phyloP scores from a whole-genome alignment of 2,797 vertebrate species.

The Xerus rutilus region DNA sequence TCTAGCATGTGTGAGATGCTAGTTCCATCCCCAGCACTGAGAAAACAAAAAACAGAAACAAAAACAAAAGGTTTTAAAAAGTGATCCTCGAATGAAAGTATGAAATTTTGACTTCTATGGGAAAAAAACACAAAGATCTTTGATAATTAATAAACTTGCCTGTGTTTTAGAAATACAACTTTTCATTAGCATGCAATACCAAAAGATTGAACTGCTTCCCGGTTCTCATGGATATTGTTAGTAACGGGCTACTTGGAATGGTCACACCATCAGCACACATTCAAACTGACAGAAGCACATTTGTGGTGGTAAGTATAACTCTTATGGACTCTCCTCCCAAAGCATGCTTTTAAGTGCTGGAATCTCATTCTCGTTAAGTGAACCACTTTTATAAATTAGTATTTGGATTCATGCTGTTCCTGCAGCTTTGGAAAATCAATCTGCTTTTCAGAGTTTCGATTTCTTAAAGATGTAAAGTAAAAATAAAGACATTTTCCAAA shows the following conservation, averaged over 20 bases:
- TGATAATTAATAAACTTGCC: neutral
- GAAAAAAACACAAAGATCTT: neutral
- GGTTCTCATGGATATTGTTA: conserved; percentile 93
- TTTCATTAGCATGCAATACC: conserved; percentile 92
- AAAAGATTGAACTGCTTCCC: conserved; percentile 94
- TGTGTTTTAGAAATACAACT: conserved; percentile 90
- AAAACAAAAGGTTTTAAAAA: no score
- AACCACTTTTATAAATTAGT: neutral
- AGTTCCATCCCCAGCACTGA: neutral
- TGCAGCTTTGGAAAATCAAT: neutral
- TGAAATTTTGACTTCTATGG: neutral
- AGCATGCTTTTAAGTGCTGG: neutral
- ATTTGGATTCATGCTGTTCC: neutral
- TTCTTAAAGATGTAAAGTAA: neutral
- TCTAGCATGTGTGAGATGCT: no score
- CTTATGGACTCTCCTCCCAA: neutral
- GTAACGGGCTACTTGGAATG: conserved; percentile 91
- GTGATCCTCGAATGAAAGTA: neutral
- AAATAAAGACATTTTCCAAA: neutral
- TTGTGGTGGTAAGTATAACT: conserved; percentile 88
- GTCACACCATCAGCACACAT: conserved; percentile 90
- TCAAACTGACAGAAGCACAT: conserved; percentile 91
- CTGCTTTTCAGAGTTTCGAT: neutral
- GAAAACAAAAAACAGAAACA: neutral
- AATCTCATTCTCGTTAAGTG: neutral